Percentiles rank a stretch among this genome's conserved stretches.
These are phyloP conservation scores for Neosilurus mollespiculum DNA, from an alignment of 2,797 vertebrate species.

Conservation along the genomic window DNA sequence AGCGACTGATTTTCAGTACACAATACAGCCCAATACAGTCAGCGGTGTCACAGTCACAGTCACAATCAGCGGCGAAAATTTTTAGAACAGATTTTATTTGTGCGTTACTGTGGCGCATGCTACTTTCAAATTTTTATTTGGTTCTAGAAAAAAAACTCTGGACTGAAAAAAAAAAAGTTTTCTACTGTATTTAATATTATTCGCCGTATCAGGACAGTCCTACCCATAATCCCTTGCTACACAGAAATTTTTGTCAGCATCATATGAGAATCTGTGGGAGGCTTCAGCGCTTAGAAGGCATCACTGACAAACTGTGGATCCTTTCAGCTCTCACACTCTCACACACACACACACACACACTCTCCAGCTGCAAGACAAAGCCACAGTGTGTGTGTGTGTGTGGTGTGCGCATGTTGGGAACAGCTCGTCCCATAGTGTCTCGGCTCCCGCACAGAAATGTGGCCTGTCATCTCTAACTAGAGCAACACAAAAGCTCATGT, in stretches of 20 bases:
- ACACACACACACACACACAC: slow-evolving; percentile 22
- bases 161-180: no score
- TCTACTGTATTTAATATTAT: no score
- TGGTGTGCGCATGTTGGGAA: slow-evolving; percentile 6
- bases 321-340: slow-evolving; percentile 27
- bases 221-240: slow-evolving; percentile 19
- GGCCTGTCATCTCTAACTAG: slow-evolving; percentile 26
- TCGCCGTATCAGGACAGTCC: not conserved
- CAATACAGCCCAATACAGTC: not conserved
- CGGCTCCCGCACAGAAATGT: slow-evolving; percentile 6
- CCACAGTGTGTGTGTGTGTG: slow-evolving; percentile 29
- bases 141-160: no score
- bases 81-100: not conserved
- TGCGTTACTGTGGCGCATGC: not conserved
- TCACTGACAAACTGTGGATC: slow-evolving; percentile 27
- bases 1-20: not conserved
- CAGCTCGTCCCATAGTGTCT: slow-evolving; percentile 15
- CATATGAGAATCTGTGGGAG: slow-evolving; percentile 27
- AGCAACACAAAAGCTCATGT: slow-evolving; percentile 24
- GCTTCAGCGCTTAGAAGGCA: not conserved
- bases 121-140: no score
- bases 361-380: slow-evolving; percentile 34
- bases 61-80: not conserved
- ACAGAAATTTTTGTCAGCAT: not conserved
- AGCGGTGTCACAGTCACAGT: no score